Evolutionary conservation across 2,113 vertebrate species (phyloP).

Genomic region (Muntiacus muntjak): DNA sequence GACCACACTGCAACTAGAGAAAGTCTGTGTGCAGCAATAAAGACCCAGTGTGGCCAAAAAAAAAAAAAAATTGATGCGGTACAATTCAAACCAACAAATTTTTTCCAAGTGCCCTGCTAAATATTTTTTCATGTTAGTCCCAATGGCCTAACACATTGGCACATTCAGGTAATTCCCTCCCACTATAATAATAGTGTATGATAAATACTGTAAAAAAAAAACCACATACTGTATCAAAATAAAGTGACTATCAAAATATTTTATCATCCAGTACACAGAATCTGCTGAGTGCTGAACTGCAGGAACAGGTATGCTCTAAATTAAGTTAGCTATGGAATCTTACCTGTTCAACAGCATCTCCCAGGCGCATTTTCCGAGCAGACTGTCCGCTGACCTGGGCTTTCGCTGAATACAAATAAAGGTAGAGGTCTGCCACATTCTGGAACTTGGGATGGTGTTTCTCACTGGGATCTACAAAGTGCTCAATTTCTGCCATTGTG

Average conservation of each 20-base stretch:
- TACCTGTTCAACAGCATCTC: slow-evolving; percentile 97
- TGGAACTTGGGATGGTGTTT: slow-evolving; percentile 95
- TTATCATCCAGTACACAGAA: not conserved
- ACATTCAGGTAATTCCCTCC: not conserved
- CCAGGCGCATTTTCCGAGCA: slow-evolving; percentile 90
- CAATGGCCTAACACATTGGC: not conserved
- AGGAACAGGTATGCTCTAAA: not conserved
- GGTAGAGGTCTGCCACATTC: slow-evolving; percentile 88
- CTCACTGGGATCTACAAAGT: slow-evolving; percentile 97
- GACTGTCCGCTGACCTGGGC: slow-evolving; percentile 97
- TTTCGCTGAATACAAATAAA: slow-evolving; percentile 93
- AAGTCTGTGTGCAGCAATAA: not conserved
- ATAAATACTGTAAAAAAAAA: not conserved
- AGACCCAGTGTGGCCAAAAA: not conserved
- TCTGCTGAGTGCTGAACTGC: not conserved
- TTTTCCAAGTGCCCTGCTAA: not conserved
- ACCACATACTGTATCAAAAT: not conserved
- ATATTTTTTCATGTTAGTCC: not conserved
- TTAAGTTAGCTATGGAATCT: rapidly evolving
- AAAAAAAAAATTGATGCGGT: not conserved
- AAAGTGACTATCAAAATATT: not conserved
- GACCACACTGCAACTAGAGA: not conserved
- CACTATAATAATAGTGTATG: not conserved
- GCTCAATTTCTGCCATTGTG: slow-evolving; percentile 99
- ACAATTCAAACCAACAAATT: not conserved